Conservation (phyloP, 1,140 invertebrate species). For the Drosophila melanogaster region Release_6_plus_ISO1_MT NT_033777.3:28485501-28486000, state of each 20-base stretch:
- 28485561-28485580: constrained; percentile 99
- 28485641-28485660: constrained; percentile 95
- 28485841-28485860: constrained; percentile 98
- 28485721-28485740: constrained; percentile 98
- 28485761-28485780: constrained; percentile 90
- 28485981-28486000: background rate
- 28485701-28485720: constrained; percentile 97
- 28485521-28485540: constrained; percentile 99
- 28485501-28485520: constrained; percentile 97
- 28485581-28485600: constrained; percentile 97
- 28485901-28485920: constrained; percentile 96
- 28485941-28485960: constrained; percentile 91
- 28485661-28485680: constrained; percentile 97
- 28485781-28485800: constrained; percentile 97
- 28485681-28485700: constrained; percentile 99
- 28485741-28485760: constrained; percentile 94
- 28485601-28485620: constrained; percentile 99
- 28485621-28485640: constrained; percentile 98
- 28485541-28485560: constrained; percentile 98
- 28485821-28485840: constrained; percentile 97
- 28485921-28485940: constrained; percentile 96
- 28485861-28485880: constrained; percentile 99
- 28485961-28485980: constrained; percentile 29
- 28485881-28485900: constrained; percentile 98
- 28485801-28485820: constrained; percentile 97